Conservation (phyloP, 2,113 vertebrate species). For the Ascaphus truei region DNA sequence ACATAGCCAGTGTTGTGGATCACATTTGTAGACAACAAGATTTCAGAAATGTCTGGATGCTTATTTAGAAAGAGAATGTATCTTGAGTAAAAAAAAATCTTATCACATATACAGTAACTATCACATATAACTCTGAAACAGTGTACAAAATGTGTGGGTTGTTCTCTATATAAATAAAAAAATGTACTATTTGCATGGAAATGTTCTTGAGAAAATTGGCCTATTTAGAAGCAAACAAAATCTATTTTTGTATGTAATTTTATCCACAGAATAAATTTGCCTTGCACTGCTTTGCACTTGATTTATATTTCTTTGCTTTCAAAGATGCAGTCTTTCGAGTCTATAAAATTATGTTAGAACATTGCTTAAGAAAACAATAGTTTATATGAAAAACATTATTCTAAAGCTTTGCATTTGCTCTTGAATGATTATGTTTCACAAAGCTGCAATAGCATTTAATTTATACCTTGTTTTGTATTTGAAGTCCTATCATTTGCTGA, state of each 20-base stretch:
- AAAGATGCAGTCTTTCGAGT: not conserved
- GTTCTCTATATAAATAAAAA: not conserved
- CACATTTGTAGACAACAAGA: no score
- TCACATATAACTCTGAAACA: not conserved
- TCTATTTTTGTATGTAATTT: not conserved
- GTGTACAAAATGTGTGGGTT: not conserved
- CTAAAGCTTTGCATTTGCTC: conserved; percentile 19
- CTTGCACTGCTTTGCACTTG: not conserved
- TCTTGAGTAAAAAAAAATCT: no score
- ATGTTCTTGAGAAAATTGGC: not conserved
- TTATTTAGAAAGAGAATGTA: no score
- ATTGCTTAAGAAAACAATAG: conserved; percentile 15
- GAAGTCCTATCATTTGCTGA: conserved; percentile 18
- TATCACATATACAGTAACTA: no score
- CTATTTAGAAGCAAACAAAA: conserved; percentile 12
- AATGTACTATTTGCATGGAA: not conserved
- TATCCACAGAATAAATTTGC: conserved; percentile 13
- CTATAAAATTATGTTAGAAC: conserved; percentile 3
- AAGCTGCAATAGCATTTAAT: conserved; percentile 20
- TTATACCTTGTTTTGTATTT: conserved; percentile 6
- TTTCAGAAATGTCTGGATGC: no score
- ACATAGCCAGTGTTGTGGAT: no score
- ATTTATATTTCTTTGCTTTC: not conserved
- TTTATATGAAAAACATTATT: conserved; percentile 30
- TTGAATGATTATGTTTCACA: conserved; percentile 27